Base-by-base conservation (phyloP, 2,888 invertebrate species). In the Mesoligia furuncula region DNA sequence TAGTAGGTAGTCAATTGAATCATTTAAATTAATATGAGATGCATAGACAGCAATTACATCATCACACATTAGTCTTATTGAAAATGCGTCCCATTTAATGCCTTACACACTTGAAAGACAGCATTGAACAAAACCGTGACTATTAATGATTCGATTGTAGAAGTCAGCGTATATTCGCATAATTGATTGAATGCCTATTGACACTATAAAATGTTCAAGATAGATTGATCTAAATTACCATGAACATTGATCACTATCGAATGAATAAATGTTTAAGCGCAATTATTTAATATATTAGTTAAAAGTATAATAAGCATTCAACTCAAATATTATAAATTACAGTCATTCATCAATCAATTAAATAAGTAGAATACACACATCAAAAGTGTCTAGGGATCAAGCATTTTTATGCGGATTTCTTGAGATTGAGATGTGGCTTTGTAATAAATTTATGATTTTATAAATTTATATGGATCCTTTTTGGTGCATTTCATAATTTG, bases 211-310 rank as follows among this genome's bases (percentile, higher is more conserved):
- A 68, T 57, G 31, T 51, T 27, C 20, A 70, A 77, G 42, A 75
- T 68, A 70, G 20, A 86, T 81, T 77, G 62, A 79, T 79, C 70
- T 79, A 66, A 78, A 88, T 78, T 65, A 54, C 51, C 59, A 75
- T 72, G 75, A 27, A 59, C 39, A 66, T 77, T 77, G 74, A 88
- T 88, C 68, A 71, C 17, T 73, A 83, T 76, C 8, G n/a, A 76
- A 75, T 61, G 45, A 75, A 79, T 73, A 45, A 65, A 75, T 62
- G 61, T 73, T 79, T 67, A 27, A 65, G 31, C 45, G 39, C 39
- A 54, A 75, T 77, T 72, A 72, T 79, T 73, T 68, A 81, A 70
- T 61, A n/a, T n/a, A n/a, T n/a, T n/a, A 24, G 65, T 69, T 73
- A 36, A n/a, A n/a, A n/a, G n/a, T 27, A 68, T 51, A 78, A 85